These are phyloP conservation scores for Neria commutata DNA, from an alignment of 2,888 invertebrate species.

Conservation along the genomic window DNA sequence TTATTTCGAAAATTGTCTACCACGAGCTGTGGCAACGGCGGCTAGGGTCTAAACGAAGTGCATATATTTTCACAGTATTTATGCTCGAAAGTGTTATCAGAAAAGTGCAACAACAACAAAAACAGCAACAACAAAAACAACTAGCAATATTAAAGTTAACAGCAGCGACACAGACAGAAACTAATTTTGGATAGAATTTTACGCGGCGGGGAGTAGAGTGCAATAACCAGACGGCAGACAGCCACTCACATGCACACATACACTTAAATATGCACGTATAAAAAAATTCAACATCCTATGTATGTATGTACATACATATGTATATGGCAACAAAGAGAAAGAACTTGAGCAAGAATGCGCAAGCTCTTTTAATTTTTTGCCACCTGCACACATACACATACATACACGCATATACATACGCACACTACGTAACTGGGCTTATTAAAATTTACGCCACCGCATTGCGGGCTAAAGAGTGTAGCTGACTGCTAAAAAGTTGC, in stretches of 20 bases:
- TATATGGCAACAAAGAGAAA: too few relatives aligned
- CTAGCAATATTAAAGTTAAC: background rate
- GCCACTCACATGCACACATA: background rate
- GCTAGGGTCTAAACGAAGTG: background rate
- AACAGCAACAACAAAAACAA: conserved; percentile 19
- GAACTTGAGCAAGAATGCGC: too few relatives aligned
- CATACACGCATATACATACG: too few relatives aligned
- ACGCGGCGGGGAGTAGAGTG: background rate
- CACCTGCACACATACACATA: too few relatives aligned
- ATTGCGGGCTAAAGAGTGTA: too few relatives aligned
- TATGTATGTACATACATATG: too few relatives aligned
- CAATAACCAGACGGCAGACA: background rate
- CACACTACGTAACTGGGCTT: too few relatives aligned
- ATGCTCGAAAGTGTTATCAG: conserved; percentile 32
- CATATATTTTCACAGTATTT: too few relatives aligned
- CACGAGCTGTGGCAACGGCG: background rate
- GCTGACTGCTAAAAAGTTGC: too few relatives aligned
- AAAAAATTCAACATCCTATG: background rate
- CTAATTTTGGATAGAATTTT: background rate
- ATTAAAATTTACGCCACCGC: too few relatives aligned
- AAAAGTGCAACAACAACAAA: conserved; percentile 26
- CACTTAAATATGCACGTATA: background rate
- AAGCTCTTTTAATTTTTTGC: too few relatives aligned
- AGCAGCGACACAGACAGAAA: background rate
- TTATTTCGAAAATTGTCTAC: background rate